Conservation (phyloP, 2,113 vertebrate species). For the Plecotus auritus region DNA sequence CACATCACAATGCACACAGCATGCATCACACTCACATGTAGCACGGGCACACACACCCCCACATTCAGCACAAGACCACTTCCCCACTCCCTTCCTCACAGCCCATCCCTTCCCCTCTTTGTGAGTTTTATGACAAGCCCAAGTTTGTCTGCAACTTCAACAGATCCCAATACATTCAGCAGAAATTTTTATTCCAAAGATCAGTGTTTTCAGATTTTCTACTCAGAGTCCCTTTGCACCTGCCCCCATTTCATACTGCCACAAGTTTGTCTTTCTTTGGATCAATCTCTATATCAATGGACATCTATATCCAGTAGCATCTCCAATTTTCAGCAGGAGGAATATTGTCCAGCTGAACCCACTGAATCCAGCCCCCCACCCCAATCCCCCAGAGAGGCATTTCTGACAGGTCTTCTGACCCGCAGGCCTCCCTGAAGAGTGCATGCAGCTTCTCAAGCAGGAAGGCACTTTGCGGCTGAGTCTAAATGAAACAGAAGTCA, state of each 20-base stretch:
- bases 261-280: not conserved
- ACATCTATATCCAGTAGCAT: not conserved
- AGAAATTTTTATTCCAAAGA: not conserved
- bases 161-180: not conserved
- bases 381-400: not conserved
- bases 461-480: conserved; percentile 55
- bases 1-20: not conserved
- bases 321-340: not conserved
- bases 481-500: conserved; percentile 74
- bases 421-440: not conserved
- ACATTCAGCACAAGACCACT: not conserved
- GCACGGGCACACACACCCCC: not conserved
- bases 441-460: not conserved
- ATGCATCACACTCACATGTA: not conserved
- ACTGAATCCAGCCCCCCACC: not conserved
- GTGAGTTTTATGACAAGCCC: not conserved
- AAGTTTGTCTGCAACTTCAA: not conserved
- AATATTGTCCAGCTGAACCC: accelerated
- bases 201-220: not conserved
- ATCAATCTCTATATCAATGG: not conserved
- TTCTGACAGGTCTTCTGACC: not conserved
- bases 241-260: not conserved
- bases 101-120: conserved; percentile 26
- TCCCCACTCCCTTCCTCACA: not conserved
- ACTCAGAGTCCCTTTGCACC: not conserved